Percentiles rank a stretch among this genome's conserved stretches.
These are phyloP conservation scores for Diplolepis rosae DNA, from an alignment of 2,888 invertebrate genomes.

Conservation along the genomic window DNA sequence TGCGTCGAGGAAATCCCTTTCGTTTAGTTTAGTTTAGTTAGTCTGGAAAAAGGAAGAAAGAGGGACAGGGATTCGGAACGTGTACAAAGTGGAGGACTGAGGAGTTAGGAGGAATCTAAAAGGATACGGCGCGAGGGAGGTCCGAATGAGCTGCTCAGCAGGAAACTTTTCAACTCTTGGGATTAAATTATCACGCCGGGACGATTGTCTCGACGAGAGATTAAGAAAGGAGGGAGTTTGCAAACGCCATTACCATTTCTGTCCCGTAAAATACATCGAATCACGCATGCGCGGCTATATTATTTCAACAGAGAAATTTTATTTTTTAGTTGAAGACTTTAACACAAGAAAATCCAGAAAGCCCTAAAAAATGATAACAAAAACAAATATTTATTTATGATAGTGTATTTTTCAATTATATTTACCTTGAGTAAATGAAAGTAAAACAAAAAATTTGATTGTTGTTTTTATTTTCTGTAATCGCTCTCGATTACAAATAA, in stretches of 20 bases:
- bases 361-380: no score
- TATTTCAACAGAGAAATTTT: background rate
- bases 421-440: no score
- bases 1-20: slow-evolving; percentile 19
- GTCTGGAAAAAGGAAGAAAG: background rate
- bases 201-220: slow-evolving; percentile 68
- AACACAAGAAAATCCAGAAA: no score
- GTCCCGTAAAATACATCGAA: slow-evolving; percentile 32
- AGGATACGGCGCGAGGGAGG: slow-evolving; percentile 20
- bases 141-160: slow-evolving; percentile 57
- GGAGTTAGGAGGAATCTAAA: slow-evolving; percentile 26
- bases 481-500: background rate
- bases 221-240: slow-evolving; percentile 43
- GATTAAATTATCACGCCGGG: slow-evolving; percentile 70
- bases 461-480: background rate
- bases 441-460: no score
- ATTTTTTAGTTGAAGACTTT: no score
- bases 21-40: slow-evolving; percentile 19
- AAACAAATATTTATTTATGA: no score
- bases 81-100: slow-evolving; percentile 13
- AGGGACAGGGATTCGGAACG: background rate
- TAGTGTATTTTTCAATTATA: no score
- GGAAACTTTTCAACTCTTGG: slow-evolving; percentile 71
- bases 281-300: background rate
- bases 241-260: slow-evolving; percentile 23